phyloP scores from a whole-genome alignment of 1,140 invertebrate genomes.

The Rhagoletis zephyria region DNA sequence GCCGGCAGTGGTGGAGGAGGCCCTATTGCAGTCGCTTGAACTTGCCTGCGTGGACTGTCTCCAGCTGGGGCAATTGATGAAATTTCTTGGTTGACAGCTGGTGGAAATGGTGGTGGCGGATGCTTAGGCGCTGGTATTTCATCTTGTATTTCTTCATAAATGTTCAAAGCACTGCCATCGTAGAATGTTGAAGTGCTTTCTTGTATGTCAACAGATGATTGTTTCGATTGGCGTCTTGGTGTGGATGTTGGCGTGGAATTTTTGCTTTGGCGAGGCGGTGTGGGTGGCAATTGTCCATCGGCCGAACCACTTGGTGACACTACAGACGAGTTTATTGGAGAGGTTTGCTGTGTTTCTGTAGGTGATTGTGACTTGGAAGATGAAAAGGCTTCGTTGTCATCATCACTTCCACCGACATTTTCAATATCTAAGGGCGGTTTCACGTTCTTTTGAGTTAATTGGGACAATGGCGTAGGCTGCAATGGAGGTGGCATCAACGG shows the following conservation, averaged over 20 bases:
- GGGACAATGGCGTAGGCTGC: conserved; percentile 74
- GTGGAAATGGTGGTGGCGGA: conserved; percentile 63
- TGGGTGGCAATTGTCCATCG: conserved; percentile 62
- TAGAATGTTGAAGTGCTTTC: conserved; percentile 57
- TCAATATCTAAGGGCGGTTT: conserved; percentile 64
- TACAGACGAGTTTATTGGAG: conserved; percentile 63
- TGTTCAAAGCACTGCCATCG: conserved; percentile 64
- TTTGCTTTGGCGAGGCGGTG: conserved; percentile 69
- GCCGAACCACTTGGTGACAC: conserved; percentile 60
- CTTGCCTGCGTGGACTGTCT: conserved; percentile 62
- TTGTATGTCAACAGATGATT: conserved; percentile 57
- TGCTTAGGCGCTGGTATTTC: conserved; percentile 66
- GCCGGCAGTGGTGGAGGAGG: conserved; percentile 80
- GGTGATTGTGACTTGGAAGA: conserved; percentile 69
- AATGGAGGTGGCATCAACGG: conserved; percentile 74
- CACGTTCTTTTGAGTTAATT: not conserved
- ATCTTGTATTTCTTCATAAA: conserved; percentile 69
- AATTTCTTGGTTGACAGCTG: conserved; percentile 59
- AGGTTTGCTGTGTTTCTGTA: conserved; percentile 60
- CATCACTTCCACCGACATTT: conserved; percentile 67
- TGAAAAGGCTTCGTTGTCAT: conserved; percentile 73
- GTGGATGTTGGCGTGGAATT: conserved; percentile 66
- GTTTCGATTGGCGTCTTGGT: conserved; percentile 64
- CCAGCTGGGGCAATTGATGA: conserved; percentile 46
- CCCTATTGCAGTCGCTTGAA: conserved; percentile 70